Evolutionary conservation across 92 coral and sea anemone genomes (phyloP).

Genomic region (Porites rus): DNA sequence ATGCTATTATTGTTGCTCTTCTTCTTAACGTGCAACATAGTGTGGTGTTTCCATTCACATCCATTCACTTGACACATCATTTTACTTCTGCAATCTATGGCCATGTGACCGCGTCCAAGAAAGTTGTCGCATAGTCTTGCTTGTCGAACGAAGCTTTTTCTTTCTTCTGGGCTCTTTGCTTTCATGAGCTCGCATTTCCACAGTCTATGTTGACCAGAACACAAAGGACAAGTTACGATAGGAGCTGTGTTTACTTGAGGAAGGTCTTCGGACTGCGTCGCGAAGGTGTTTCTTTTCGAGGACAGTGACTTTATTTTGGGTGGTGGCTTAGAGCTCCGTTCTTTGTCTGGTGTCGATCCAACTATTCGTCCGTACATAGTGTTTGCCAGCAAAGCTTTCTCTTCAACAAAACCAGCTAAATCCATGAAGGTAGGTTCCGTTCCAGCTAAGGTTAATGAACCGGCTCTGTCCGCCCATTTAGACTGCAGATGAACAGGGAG

Average conservation of each 20-base stretch:
- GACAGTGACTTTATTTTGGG: background rate
- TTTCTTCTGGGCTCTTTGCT: slow-evolving; percentile 35
- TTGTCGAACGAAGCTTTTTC: slow-evolving; percentile 33
- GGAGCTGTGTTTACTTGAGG: background rate
- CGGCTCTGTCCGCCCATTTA: slow-evolving; percentile 48
- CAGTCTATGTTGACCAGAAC: slow-evolving; percentile 37
- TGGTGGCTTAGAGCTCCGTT: background rate
- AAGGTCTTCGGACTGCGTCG: background rate
- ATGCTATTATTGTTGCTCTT: background rate
- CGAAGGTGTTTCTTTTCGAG: background rate
- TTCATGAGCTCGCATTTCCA: slow-evolving; percentile 30
- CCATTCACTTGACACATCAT: slow-evolving; percentile 4
- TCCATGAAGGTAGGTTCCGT: slow-evolving; percentile 34
- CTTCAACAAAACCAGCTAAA: slow-evolving; percentile 44
- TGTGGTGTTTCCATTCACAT: slow-evolving; percentile 47
- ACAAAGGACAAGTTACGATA: slow-evolving; percentile 14
- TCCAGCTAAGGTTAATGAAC: slow-evolving; percentile 26
- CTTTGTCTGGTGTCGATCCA: slow-evolving; percentile 41
- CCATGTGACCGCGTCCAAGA: slow-evolving; percentile 37
- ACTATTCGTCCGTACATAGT: slow-evolving; percentile 45
- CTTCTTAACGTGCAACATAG: background rate
- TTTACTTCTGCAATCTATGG: slow-evolving; percentile 21
- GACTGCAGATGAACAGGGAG: slow-evolving; percentile 38
- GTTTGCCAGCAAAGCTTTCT: slow-evolving; percentile 47
- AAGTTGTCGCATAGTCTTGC: slow-evolving; percentile 57